Evolutionary conservation across 2,888 invertebrate species (phyloP).

Genomic region (Tribolium freemani): DNA sequence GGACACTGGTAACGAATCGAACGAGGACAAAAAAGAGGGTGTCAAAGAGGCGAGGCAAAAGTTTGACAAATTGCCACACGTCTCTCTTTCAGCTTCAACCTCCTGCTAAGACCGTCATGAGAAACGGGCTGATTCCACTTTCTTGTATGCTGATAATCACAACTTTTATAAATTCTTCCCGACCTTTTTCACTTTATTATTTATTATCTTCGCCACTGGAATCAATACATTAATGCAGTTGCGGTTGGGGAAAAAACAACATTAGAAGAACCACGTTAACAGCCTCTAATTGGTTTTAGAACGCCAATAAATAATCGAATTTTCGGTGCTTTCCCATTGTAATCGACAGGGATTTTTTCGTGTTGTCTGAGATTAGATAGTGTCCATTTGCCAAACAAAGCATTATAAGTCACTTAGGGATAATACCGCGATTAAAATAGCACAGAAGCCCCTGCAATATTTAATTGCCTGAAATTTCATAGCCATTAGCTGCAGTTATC

Average conservation of each 20-base stretch:
- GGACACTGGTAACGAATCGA: conserved; percentile 41
- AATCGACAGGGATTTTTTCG: too few relatives aligned
- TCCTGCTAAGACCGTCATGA: conserved; percentile 12
- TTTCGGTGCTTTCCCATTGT: neutral
- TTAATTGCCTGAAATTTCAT: neutral
- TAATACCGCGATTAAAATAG: too few relatives aligned
- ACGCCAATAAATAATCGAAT: neutral
- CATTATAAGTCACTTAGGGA: too few relatives aligned
- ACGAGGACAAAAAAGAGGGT: conserved; percentile 37
- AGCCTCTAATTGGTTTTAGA: conserved; percentile 11
- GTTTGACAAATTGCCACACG: conserved; percentile 46
- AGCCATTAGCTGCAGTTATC: neutral
- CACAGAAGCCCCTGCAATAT: too few relatives aligned
- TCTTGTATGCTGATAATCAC: conserved; percentile 21
- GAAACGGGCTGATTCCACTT: conserved; percentile 14
- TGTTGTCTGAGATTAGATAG: too few relatives aligned
- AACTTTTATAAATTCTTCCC: conserved; percentile 4
- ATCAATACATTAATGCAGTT: conserved; percentile 19
- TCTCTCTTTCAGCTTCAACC: conserved; percentile 26
- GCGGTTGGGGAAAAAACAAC: conserved; percentile 25
- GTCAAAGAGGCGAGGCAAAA: conserved; percentile 39
- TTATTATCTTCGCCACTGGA: conserved; percentile 10
- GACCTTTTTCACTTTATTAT: conserved; percentile 5
- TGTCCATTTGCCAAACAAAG: too few relatives aligned
- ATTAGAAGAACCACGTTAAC: conserved; percentile 6